Evolutionary conservation across 2,888 invertebrate species (phyloP), one percentile per base, ranked within the genome.

Genomic region (Dryomyza anilis): DNA sequence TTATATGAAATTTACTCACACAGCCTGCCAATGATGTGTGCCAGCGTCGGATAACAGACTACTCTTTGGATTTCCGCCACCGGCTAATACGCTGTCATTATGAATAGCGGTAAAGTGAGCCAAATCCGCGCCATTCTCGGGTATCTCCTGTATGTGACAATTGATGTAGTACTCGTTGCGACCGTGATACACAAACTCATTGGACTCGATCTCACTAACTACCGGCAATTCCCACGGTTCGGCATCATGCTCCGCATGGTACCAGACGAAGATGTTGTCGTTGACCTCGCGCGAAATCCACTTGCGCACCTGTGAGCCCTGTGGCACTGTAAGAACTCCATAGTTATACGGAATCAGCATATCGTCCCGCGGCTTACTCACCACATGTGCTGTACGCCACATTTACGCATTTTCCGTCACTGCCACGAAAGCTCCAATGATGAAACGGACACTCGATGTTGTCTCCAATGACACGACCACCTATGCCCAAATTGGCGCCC

Each of bases 391-490:
- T 82, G 75, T 91, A 91, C 0, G 95, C 95, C n/a, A 95, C 89
- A 55, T 86, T 84, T 0, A 87, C 85, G 72, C 94, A 93, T 33
- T 84, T 83, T 0, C 96, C 96, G 67, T 89, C 88, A n/a, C 82
- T 80, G 0, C 90, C 92, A 4, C 87, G 86, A 77, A 96, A 96
- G 60, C 85, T 83, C 96, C 96, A 96, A 61, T 89, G 89, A 75
- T 96, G 96, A 82, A 96, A 96, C 0, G 95, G 95, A 74, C 96
- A 96, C 74, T 92, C 90, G 8, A 96, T 87, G 73, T 93, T 93
- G 74, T 91, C 89, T 0, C 90, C 92, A 36, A 85, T 81, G 0
- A 94, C 93, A 0, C 86, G 87, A 0, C 95, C 95, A 0, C 94
- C 94, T 0, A 91, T 86, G 0, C 88, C 94, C 75, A 96, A 83